Percentiles rank a stretch among this genome's conserved stretches.
Evolutionary conservation across 2,888 invertebrate species (phyloP).

Genomic region (Gymnocheta viridis): DNA sequence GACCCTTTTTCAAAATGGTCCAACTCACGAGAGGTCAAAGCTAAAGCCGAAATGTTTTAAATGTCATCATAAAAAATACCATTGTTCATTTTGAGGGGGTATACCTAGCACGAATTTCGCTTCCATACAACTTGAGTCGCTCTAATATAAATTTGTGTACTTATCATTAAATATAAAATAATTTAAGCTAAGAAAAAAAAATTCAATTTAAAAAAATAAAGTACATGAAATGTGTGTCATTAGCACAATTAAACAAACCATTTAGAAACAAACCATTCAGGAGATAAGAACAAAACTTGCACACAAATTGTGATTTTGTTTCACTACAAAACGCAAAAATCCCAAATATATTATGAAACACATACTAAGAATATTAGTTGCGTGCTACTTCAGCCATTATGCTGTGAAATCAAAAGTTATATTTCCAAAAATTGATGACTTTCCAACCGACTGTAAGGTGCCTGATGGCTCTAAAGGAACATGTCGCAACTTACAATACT

Average conservation of each 20-base stretch:
- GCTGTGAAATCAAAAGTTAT: constrained; percentile 28
- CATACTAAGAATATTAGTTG: not conserved
- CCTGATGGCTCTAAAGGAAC: constrained; percentile 56
- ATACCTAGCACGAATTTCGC: too few species aligned
- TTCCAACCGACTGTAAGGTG: constrained; percentile 57
- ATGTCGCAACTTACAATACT: constrained; percentile 67
- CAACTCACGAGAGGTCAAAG: too few species aligned
- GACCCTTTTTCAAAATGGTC: too few species aligned
- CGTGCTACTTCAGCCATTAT: not conserved
- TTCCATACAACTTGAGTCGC: too few species aligned
- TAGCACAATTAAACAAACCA: constrained; percentile 8
- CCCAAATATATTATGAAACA: not conserved
- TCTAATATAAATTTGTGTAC: too few species aligned
- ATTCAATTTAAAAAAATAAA: constrained; percentile 4
- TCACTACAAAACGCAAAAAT: not conserved
- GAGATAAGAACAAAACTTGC: constrained; percentile 46
- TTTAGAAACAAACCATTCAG: constrained; percentile 28
- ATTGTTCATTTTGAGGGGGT: too few species aligned
- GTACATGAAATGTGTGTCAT: constrained; percentile 40
- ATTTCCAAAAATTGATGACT: constrained; percentile 66
- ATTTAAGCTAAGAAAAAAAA: not conserved
- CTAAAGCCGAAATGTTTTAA: too few species aligned
- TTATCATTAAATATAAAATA: not conserved
- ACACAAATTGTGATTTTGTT: constrained; percentile 23
- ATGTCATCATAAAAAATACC: too few species aligned